Percentiles rank a stretch among this genome's conserved stretches.
These are phyloP conservation scores for Rhopalosiphum nymphaeae DNA, from an alignment of 2,888 invertebrate genomes.

Conservation along the genomic window DNA sequence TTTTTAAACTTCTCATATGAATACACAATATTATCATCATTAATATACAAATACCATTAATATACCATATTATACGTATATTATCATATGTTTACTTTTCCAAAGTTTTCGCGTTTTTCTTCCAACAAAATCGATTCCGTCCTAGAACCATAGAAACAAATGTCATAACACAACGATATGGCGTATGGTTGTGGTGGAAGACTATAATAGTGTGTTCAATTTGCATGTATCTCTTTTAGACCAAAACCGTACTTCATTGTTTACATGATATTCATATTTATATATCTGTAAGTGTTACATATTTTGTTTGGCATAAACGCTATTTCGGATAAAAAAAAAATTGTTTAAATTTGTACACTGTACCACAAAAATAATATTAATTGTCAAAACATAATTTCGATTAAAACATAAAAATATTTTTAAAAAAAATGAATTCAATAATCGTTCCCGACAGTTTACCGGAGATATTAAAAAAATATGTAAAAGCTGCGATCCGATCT, in stretches of 20 bases:
- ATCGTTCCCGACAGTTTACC: conserved; percentile 86
- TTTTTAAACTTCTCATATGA: no score
- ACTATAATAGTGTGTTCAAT: neutral
- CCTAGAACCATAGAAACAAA: conserved; percentile 52
- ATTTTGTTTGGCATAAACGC: neutral
- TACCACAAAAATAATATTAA: neutral
- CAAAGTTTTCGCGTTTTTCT: neutral
- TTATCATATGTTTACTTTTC: neutral
- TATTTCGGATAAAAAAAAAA: neutral
- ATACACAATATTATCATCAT: no score
- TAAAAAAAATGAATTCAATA: conserved; percentile 71
- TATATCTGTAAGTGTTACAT: neutral
- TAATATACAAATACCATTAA: no score
- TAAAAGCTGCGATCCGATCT: conserved; percentile 91
- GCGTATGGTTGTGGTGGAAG: neutral
- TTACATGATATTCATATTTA: neutral
- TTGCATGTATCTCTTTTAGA: neutral
- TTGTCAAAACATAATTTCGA: neutral
- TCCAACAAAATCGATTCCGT: conserved; percentile 33
- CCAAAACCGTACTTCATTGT: neutral
- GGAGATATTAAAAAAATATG: conserved; percentile 85
- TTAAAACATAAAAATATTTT: neutral
- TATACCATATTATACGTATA: neutral
- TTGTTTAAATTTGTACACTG: neutral
- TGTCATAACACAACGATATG: conserved; percentile 22